Evolutionary conservation across 2,888 invertebrate genomes (phyloP), one percentile per base, ranked within the genome.

Genomic region (Lepas anatifera): DNA sequence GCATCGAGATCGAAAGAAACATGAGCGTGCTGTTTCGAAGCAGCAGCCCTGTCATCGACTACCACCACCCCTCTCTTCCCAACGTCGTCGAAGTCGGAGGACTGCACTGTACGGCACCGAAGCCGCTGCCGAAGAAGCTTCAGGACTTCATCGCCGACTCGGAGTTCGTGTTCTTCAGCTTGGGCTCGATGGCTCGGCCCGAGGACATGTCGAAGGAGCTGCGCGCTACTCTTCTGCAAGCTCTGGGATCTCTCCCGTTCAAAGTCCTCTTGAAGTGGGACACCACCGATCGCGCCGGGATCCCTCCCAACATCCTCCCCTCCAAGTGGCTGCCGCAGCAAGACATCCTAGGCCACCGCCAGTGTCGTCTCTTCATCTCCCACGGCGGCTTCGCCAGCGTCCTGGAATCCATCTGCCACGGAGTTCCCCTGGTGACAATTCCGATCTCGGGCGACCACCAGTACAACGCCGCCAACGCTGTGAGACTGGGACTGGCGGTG

Each of bases 251-350:
- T 37, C 80, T 92, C 50, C 90, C 91, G 0, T 90, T 90, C 77
- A 85, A 89, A 74, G 88, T 92, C 32, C 80, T 92, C 0, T 92
- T 92, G 92, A 92, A 92, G 78, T 92, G 89, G 81, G 90, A 90
- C 76, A 86, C 84, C 1, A 84, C 86, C 39, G 79, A 83, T 7
- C 77, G 85, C 74, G 79, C 82, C 0, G 80, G 81, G 39, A 82
- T 87, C 74, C 85, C 86, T 37, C 80, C 83, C 69, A 89, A 89
- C 78, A 80, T 89, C 0, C 79, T 83, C 67, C 78, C 84, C 11
- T 79, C 81, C 70, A 84, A 85, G 73, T 89, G 89, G 89, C 76
- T 88, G 75, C 91, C 92, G 0, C 92, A 92, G 77, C 85, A 87
- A 75, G 89, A 89, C 77, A 83, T 92, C 76, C 81, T 92, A 70